Evolutionary conservation across 1,140 invertebrate genomes (phyloP).

Genomic region (Xylocopa sonorina): DNA sequence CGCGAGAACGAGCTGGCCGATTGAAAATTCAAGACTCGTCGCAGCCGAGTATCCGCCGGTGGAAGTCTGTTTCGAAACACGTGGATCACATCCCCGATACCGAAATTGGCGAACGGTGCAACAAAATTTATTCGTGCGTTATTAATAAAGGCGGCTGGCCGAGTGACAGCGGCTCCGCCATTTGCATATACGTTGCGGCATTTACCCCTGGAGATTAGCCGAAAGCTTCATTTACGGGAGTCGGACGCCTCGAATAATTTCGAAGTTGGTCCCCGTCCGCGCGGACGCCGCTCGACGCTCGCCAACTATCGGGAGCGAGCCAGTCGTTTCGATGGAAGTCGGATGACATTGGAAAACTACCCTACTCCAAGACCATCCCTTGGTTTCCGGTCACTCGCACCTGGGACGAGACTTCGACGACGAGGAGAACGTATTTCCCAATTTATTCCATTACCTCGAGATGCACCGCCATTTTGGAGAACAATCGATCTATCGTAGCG

Average conservation of each 20-base stretch:
- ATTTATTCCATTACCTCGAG: too few relatives aligned
- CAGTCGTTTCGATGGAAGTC: background rate
- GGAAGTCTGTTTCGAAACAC: conserved; percentile 11
- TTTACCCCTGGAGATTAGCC: conserved; percentile 22
- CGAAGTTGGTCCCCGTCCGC: background rate
- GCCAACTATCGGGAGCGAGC: background rate
- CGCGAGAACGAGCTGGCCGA: background rate
- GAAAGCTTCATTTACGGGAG: conserved; percentile 24
- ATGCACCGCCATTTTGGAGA: too few relatives aligned
- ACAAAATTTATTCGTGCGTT: conserved; percentile 32
- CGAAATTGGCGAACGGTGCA: background rate
- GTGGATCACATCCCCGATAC: conserved; percentile 16
- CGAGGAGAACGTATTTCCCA: too few relatives aligned
- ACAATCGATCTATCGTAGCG: too few relatives aligned
- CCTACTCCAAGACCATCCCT: background rate
- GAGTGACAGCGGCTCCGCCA: background rate
- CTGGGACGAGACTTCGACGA: background rate
- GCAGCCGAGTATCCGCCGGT: background rate
- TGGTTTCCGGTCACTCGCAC: background rate
- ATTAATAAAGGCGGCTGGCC: conserved; percentile 38
- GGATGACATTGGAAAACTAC: conserved; percentile 8
- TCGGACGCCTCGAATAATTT: conserved; percentile 15
- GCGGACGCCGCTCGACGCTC: background rate
- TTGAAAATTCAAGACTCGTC: conserved; percentile 23
- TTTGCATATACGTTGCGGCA: conserved; percentile 32